phyloP scores from a whole-genome alignment of 2,113 vertebrate genomes.

The Fukomys damarensis region DNA sequence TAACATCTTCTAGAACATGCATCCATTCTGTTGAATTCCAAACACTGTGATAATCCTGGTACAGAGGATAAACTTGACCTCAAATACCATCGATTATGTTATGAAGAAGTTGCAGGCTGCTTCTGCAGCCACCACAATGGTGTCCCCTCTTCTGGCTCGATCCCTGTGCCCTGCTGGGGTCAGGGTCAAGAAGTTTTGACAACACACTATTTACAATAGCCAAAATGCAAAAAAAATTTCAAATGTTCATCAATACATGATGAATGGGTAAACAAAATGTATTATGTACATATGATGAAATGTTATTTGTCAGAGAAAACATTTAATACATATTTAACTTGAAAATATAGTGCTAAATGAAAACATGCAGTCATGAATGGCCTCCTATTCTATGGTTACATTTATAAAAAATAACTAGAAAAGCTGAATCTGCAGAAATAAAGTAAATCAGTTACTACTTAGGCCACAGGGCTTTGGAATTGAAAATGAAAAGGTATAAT shows the following conservation, averaged over 20 bases:
- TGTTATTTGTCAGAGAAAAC: not conserved
- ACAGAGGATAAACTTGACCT: slow-evolving; percentile 87
- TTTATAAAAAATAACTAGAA: not conserved
- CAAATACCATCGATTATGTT: slow-evolving; percentile 93
- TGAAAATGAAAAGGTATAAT: not conserved
- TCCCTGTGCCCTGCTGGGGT: fast-evolving
- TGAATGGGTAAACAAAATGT: not conserved
- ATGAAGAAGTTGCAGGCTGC: slow-evolving; percentile 92
- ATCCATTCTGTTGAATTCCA: slow-evolving; percentile 93
- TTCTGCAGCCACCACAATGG: slow-evolving; percentile 76
- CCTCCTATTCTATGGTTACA: not conserved
- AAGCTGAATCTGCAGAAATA: not conserved
- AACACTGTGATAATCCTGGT: slow-evolving; percentile 87
- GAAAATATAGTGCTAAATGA: not conserved
- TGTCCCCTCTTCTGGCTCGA: slow-evolving; percentile 51
- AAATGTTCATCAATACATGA: not conserved
- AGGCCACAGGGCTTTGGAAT: no score
- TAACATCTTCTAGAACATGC: slow-evolving; percentile 86
- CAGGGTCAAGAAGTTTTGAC: not conserved
- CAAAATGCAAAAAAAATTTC: no score
- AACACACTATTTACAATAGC: not conserved
- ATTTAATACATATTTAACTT: not conserved
- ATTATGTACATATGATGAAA: not conserved
- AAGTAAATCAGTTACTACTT: not conserved
- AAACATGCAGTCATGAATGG: not conserved